Base-by-base conservation (phyloP, 2,888 invertebrate genomes). In the Allacma fusca region DNA sequence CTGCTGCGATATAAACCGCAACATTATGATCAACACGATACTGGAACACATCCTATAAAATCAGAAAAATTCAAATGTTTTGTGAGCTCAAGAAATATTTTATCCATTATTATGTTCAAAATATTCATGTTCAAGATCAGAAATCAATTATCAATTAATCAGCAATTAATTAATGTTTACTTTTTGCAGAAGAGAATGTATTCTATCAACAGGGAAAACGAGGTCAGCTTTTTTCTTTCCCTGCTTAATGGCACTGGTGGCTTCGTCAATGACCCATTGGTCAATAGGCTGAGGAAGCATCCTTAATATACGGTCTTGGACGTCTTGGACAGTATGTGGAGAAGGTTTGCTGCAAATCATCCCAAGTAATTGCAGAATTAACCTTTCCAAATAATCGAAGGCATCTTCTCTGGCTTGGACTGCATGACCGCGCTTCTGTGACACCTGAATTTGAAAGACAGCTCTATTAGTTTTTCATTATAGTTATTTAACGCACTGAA, bases 201-300 rank as follows among this genome's bases (percentile, higher is more conserved):
- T 92, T 87, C 93, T 94, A 86, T 97, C 97, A 44, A 93, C 92
- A 19, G 97, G 97, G 85, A 95, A 88, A 79, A 94, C 92, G 68
- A 91, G 86, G 0, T 88, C 88, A 28, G 92, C 91, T 75, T 89
- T 90, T 85, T 88, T 87, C 86, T 93, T 94, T 86, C 93, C 93
- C 85, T 92, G 91, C 84, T 94, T 93, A 80, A 94, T 89, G 70
- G 93, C 93, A 85, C 93, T 94, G 83, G 93, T 92, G 23, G 97
- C 97, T 86, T 97, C 97, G 81, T 91, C 91, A 79, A 96, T 90
- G 71, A 97, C 96, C 96, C 97, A 97, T 86, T 91, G 91, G 88
- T 97, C 96, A 84, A 98, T 93, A 2, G 97, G 97, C 21, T 93
- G 93, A n/a, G 97, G 97, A 89, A 97, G 97, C 75, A 94, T 94